Evolutionary conservation across 2,113 vertebrate genomes (phyloP).

Genomic region (Eptesicus fuscus): DNA sequence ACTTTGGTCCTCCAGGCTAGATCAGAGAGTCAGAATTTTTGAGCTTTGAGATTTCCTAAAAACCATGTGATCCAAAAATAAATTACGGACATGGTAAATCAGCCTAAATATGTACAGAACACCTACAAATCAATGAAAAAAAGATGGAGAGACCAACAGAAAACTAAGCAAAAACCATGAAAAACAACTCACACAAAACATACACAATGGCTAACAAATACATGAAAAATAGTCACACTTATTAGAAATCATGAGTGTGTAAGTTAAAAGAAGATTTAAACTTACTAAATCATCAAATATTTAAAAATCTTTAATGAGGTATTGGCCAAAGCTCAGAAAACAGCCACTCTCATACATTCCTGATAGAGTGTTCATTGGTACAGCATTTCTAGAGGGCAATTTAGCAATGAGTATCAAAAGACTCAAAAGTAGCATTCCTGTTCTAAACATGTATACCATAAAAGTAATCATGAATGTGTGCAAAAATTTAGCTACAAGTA

Average conservation of each 20-base stretch:
- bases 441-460: background rate
- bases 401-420: background rate
- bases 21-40: background rate
- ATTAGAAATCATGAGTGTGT: background rate
- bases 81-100: background rate
- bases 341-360: background rate
- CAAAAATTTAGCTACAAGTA: conserved; percentile 26
- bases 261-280: conserved; percentile 40
- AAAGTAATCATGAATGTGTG: background rate
- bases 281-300: conserved; percentile 41
- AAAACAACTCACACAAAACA: background rate
- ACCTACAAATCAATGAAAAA: conserved; percentile 5
- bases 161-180: background rate
- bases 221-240: background rate
- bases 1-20: background rate
- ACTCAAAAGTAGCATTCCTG: conserved; percentile 15
- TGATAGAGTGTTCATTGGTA: conserved; percentile 27
- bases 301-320: conserved; percentile 20
- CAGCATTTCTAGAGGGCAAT: conserved; percentile 37
- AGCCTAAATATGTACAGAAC: background rate
- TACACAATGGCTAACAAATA: background rate
- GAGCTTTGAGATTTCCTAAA: background rate
- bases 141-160: background rate
- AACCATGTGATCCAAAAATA: background rate
- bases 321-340: conserved; percentile 29